phyloP scores from a whole-genome alignment of 2,888 invertebrate species.

The Sepiola atlantica region DNA sequence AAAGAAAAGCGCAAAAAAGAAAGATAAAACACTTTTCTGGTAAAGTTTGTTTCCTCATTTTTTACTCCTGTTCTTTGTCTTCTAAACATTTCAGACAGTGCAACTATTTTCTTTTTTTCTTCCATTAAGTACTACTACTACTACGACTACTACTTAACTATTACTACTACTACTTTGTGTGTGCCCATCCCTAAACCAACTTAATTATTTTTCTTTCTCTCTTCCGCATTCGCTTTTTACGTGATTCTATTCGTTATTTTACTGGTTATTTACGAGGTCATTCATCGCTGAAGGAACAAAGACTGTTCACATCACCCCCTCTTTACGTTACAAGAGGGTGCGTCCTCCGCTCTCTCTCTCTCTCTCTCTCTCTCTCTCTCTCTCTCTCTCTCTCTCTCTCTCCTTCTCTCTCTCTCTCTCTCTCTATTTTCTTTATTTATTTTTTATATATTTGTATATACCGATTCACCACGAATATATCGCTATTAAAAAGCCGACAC shows the following conservation, averaged over 20 bases:
- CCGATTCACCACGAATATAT: neutral
- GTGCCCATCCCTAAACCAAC: neutral
- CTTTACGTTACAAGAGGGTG: neutral
- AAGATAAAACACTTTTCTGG: neutral
- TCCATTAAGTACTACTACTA: neutral
- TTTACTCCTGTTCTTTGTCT: neutral
- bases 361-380: neutral
- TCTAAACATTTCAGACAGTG: neutral
- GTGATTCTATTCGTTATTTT: neutral
- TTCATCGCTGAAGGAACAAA: neutral
- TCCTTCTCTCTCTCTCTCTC: neutral
- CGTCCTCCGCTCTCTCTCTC: neutral
- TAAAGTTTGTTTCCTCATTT: neutral
- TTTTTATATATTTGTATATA: neutral
- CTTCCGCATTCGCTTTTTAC: neutral
- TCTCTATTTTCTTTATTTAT: neutral
- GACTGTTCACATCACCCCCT: neutral
- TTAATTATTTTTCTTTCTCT: neutral
- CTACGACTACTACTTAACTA: no score
- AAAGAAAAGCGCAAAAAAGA: neutral
- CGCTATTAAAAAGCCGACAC: neutral
- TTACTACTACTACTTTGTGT: neutral
- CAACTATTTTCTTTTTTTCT: neutral
- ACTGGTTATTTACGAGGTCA: slow-evolving; percentile 32
- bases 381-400: neutral